Evolutionary conservation across 2,797 vertebrate genomes (phyloP).

Genomic region (Tachyglossus aculeatus): DNA sequence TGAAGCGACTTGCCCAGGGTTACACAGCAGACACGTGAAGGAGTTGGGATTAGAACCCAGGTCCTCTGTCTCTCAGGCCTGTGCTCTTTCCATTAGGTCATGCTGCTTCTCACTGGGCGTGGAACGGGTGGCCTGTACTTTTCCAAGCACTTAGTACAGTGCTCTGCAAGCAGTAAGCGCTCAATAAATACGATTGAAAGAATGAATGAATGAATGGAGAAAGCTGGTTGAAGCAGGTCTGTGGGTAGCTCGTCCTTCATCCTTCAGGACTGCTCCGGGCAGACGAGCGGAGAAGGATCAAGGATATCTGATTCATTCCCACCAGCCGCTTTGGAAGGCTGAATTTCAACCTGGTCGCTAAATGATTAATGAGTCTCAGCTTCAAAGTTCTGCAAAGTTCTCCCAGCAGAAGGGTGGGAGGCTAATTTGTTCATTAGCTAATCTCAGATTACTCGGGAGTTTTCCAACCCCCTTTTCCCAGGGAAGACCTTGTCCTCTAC

Average conservation of each 20-base stretch:
- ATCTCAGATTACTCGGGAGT: neutral
- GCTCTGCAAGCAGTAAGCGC: no score
- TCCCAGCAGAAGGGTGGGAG: neutral
- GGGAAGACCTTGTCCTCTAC: neutral
- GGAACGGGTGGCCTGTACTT: neutral
- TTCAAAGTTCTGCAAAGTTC: no score
- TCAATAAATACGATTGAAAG: no score
- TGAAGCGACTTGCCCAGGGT: no score
- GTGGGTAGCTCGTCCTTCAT: neutral
- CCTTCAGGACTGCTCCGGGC: neutral
- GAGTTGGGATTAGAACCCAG: no score
- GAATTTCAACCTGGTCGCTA: neutral
- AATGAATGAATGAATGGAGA: conserved; percentile 16
- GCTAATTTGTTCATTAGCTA: neutral
- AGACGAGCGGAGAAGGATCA: neutral
- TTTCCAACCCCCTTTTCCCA: neutral
- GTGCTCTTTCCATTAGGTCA: no score
- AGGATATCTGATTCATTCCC: neutral
- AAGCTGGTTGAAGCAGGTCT: neutral
- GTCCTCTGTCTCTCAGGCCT: no score
- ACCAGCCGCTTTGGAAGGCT: neutral
- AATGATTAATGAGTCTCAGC: neutral
- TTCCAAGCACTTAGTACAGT: no score
- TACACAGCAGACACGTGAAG: no score
- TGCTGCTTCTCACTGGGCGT: no score